These are phyloP conservation scores for Caenorhabditis sp. DNA, from an alignment of 2,888 invertebrate species.

Conservation along the genomic window DNA sequence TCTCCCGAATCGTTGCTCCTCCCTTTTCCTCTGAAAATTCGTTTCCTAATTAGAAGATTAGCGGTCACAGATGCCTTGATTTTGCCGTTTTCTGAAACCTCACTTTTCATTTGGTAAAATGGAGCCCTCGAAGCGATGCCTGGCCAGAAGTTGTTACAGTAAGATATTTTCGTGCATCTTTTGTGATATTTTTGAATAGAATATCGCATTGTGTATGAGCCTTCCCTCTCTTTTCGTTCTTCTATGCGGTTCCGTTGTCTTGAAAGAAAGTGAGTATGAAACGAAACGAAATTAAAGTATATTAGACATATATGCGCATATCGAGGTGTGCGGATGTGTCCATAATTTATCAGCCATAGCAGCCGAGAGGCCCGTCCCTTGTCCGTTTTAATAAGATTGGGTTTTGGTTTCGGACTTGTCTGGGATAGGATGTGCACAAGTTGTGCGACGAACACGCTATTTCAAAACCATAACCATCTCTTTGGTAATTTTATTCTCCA, in stretches of 20 bases:
- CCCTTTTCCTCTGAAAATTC: constrained; percentile 44
- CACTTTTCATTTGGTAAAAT: constrained; percentile 18
- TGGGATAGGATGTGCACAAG: neutral
- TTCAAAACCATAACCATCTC: too few species aligned
- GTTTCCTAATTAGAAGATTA: constrained; percentile 63
- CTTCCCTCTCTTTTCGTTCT: neutral
- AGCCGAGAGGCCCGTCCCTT: neutral
- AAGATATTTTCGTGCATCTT: constrained; percentile 15
- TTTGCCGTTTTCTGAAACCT: constrained; percentile 29
- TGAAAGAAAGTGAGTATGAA: constrained; percentile 30
- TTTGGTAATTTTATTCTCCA: too few species aligned
- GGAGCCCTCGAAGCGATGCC: neutral
- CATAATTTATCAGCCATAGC: constrained; percentile 58
- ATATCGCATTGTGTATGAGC: constrained; percentile 33
- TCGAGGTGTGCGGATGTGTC: constrained; percentile 53
- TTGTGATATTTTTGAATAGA: constrained; percentile 50
- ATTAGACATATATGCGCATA: constrained; percentile 49
- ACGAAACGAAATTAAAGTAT: constrained; percentile 57
- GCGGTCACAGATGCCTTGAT: constrained; percentile 31
- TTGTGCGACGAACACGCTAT: neutral
- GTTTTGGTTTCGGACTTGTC: constrained; percentile 22
- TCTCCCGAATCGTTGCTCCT: constrained; percentile 36
- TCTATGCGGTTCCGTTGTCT: constrained; percentile 12
- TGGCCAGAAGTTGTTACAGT: constrained; percentile 24
- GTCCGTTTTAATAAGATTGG: constrained; percentile 46